A percentile compares a stretch with the other conserved stretches of the same genome.
These are phyloP conservation scores for Lissonota sp. DNA, from an alignment of 2,888 invertebrate genomes.

Conservation along the genomic window DNA sequence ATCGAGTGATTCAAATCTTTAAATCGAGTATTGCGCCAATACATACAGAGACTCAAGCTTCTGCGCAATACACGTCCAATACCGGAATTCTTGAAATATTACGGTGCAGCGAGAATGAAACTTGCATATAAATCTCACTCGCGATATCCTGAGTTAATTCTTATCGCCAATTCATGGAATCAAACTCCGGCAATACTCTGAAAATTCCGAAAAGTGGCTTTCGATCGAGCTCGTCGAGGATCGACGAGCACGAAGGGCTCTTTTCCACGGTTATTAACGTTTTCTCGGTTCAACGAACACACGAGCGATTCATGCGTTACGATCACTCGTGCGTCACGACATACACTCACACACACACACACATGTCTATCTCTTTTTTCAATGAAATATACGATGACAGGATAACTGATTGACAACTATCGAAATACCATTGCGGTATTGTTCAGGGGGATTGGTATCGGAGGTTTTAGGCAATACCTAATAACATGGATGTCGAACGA, in stretches of 20 bases:
- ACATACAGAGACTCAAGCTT: neutral
- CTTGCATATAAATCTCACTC: too few relatives aligned
- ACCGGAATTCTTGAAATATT: too few relatives aligned
- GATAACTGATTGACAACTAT: neutral
- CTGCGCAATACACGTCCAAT: too few relatives aligned
- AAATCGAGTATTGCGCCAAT: neutral
- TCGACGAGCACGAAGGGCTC: too few relatives aligned
- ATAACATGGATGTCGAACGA: neutral
- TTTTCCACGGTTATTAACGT: neutral
- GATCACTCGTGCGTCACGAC: slow-evolving; percentile 7
- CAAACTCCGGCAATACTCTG: too few relatives aligned
- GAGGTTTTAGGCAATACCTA: too few relatives aligned
- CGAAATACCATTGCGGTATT: slow-evolving; percentile 11
- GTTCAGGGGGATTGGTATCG: neutral
- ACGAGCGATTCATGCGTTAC: neutral
- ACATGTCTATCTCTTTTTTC: neutral
- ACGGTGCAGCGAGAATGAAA: too few relatives aligned
- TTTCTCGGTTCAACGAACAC: neutral
- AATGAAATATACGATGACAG: neutral
- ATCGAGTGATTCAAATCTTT: neutral
- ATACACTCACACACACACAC: neutral
- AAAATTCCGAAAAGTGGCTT: too few relatives aligned
- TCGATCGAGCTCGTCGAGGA: too few relatives aligned
- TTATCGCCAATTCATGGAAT: too few relatives aligned
- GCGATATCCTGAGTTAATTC: too few relatives aligned